Percentiles rank a stretch among this genome's conserved stretches.
Evolutionary conservation across 2,797 vertebrate genomes (phyloP).

Genomic region (Syngnathus rostellatus): DNA sequence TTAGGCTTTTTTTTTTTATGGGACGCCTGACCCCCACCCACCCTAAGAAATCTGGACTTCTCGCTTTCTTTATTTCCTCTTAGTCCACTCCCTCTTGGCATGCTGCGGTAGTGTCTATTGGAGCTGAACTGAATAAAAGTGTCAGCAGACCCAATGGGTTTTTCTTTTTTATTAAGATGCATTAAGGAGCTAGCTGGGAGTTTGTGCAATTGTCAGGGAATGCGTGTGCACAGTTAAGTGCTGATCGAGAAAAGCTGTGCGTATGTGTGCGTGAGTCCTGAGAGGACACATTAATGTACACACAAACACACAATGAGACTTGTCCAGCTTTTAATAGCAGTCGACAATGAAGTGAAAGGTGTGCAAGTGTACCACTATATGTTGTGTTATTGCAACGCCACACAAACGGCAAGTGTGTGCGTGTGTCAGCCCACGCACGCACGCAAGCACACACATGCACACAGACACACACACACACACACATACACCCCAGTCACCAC

Average conservation of each 20-base stretch:
- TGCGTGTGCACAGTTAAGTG: slow-evolving; percentile 19
- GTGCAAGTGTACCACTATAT: background rate
- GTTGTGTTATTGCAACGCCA: slow-evolving; percentile 2
- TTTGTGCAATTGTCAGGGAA: slow-evolving; percentile 24
- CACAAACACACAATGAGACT: slow-evolving; percentile 18
- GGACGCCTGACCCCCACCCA: slow-evolving; percentile 21
- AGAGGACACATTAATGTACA: background rate
- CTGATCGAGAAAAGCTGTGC: slow-evolving; percentile 6
- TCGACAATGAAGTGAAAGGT: slow-evolving; percentile 18
- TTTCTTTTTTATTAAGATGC: slow-evolving; percentile 54
- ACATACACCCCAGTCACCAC: background rate
- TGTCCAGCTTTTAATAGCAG: slow-evolving; percentile 37
- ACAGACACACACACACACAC: background rate
- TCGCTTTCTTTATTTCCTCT: slow-evolving; percentile 50
- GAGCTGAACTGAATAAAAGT: slow-evolving; percentile 62
- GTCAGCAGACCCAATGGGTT: slow-evolving; percentile 49
- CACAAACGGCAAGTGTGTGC: background rate
- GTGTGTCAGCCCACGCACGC: background rate
- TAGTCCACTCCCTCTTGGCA: slow-evolving; percentile 63
- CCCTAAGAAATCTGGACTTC: slow-evolving; percentile 26
- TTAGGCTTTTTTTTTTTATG: slow-evolving; percentile 51
- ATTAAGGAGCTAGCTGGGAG: slow-evolving; percentile 42
- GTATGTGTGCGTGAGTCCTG: slow-evolving; percentile 5
- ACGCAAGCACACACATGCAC: background rate
- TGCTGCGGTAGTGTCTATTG: slow-evolving; percentile 55